Conservation (phyloP, 2,888 invertebrate species). For the Tipula lateralis region DNA sequence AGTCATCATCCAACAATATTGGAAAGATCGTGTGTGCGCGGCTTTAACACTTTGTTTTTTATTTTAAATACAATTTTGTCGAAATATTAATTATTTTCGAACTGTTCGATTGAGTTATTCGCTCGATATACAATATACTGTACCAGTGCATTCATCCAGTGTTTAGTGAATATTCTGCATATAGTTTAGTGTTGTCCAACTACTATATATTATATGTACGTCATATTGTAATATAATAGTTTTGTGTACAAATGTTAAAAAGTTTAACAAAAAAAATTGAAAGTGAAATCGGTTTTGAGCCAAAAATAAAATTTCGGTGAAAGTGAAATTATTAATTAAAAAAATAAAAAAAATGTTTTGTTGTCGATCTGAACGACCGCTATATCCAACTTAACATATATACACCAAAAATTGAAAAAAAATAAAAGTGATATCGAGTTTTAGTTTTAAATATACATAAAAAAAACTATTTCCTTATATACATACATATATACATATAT, state of each 20-base stretch:
- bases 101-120: neutral
- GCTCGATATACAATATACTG: neutral
- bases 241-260: constrained; percentile 12
- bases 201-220: neutral
- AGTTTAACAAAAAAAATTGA: neutral
- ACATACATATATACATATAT: neutral
- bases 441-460: neutral
- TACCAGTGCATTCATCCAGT: neutral
- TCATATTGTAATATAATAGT: too few relatives aligned
- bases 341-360: constrained; percentile 29
- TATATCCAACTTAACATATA: constrained; percentile 28
- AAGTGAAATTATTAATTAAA: constrained; percentile 29
- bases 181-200: neutral
- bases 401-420: neutral
- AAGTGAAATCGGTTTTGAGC: constrained; percentile 25
- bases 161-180: neutral
- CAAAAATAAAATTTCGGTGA: constrained; percentile 29
- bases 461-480: neutral
- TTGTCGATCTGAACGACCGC: constrained; percentile 27
- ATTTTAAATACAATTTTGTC: neutral
- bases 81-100: neutral
- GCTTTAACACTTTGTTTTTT: neutral
- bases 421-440: constrained; percentile 21
- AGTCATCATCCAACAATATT: constrained; percentile 26
- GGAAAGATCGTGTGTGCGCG: constrained; percentile 5